Conservation (phyloP, 2,888 invertebrate genomes). For the Orchesellides sinensis region DNA sequence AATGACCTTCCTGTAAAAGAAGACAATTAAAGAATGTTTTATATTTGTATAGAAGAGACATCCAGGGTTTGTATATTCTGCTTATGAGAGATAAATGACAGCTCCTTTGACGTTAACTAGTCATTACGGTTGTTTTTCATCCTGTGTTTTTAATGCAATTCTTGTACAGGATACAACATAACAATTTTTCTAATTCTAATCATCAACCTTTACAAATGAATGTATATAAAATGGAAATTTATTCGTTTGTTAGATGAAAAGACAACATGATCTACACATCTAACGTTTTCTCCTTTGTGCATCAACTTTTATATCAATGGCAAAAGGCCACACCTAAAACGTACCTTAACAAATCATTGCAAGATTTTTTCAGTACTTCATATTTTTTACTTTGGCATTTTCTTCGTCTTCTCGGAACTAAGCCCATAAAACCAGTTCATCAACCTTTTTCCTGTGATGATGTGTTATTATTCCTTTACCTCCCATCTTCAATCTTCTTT, state of each 20-base stretch:
- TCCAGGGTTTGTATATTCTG: no score
- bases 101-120: no score
- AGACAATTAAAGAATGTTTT: no score
- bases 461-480: constrained; percentile 37
- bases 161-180: no score
- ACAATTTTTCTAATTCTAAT: no score
- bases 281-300: constrained; percentile 8
- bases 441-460: constrained; percentile 25
- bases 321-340: no score
- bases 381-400: constrained; percentile 30
- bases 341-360: constrained; percentile 1
- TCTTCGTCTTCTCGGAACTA: constrained; percentile 14
- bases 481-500: constrained; percentile 36
- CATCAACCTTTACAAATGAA: no score
- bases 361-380: constrained; percentile 18
- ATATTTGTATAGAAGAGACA: no score
- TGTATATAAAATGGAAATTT: constrained; percentile 21
- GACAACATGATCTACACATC: constrained; percentile 53
- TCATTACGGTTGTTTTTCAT: no score
- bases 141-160: no score
- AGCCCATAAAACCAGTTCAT: constrained; percentile 29
- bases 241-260: constrained; percentile 15
- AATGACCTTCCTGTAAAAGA: no score
- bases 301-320: constrained; percentile 22
- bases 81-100: no score